Percentiles rank a stretch among this genome's conserved stretches.
These are phyloP conservation scores for Chondrosia reniformis DNA, from an alignment of 37 sponge, comb jelly and placozoan genomes.

Conservation along the genomic window DNA sequence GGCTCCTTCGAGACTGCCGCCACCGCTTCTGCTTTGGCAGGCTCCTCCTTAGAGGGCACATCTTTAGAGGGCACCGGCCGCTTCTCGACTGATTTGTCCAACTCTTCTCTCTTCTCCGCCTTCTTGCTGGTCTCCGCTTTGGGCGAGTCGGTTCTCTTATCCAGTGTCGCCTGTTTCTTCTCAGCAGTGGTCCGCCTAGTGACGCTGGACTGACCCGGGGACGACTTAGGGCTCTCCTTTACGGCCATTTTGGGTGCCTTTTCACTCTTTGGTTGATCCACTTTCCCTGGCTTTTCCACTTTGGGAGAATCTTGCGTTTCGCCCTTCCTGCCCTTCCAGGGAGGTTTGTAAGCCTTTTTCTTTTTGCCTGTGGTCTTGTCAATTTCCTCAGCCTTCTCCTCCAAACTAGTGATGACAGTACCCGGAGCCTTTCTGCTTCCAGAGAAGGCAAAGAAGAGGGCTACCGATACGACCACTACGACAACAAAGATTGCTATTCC, in stretches of 20 bases:
- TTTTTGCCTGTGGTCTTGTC: neutral
- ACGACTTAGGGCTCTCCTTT: slow-evolving; percentile 1
- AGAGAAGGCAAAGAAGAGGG: neutral
- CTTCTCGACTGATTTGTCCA: no score
- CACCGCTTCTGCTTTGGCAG: no score
- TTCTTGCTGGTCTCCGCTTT: neutral
- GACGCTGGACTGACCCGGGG: neutral
- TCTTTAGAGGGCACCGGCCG: no score
- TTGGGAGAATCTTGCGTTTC: neutral
- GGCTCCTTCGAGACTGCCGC: no score
- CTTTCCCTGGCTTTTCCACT: neutral
- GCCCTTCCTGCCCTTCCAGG: neutral
- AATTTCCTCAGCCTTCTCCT: neutral
- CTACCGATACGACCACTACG: neutral
- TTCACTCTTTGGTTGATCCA: neutral
- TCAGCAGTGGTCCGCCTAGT: neutral
- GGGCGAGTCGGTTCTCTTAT: neutral
- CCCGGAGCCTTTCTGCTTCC: neutral
- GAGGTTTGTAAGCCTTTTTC: neutral
- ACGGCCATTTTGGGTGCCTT: neutral
- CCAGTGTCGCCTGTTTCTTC: neutral
- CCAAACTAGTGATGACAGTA: neutral
- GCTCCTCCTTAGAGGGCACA: no score
- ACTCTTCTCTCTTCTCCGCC: neutral
- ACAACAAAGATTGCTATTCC: neutral